Base-by-base conservation (phyloP, 2,113 vertebrate species). In the Paralichthys olivaceus region DNA sequence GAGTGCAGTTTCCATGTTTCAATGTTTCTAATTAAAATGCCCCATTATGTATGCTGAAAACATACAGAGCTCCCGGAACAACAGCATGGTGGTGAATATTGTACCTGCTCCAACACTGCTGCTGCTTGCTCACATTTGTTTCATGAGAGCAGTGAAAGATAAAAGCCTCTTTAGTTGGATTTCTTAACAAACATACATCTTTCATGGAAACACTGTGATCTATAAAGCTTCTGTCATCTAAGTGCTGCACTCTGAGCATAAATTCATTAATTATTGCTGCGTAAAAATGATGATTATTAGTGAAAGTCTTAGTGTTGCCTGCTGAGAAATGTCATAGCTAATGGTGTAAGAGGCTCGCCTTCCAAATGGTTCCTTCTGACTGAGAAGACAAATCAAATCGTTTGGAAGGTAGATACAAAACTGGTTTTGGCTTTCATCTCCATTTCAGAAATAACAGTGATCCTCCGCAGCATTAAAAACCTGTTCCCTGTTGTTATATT, bases 381-480 rank as follows among this genome's bases (percentile, higher is more conserved):
- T 84, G 70, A 72, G 77, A 77, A 85, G 40, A 85, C 75, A n/a
- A 78, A 82, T 40, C 69, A 85, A 69, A 81, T 84, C 75, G 17
- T 84, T 87, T 83, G 70, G 65, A 79, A 77, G 49, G 49, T 78
- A 72, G 82, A 85, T 75, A 84, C 43, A 13, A 40, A 40, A 4
- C 37, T n/a, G n/a, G n/a, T 68, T 75, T 79, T 73, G 71, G 51
- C 66, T 83, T 89, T 90, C 58, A 58, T 74, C 71, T 84, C 77
- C 84, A 85, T 90, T 87, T 87, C 81, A 83, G 87, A 84, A 87
- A 90, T 91, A 79, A 87, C 26, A 58, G 14, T 5, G 7, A 59
- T 59, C 17, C 12, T 14, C 26, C 15, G 29, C 57, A 1, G 15
- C 57, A 19, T 20, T 34, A n/a, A 32, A n/a, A 29, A 43, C 19